Conservation (phyloP, 2,888 invertebrate genomes). For the Amphipyra tragopoginis region DNA sequence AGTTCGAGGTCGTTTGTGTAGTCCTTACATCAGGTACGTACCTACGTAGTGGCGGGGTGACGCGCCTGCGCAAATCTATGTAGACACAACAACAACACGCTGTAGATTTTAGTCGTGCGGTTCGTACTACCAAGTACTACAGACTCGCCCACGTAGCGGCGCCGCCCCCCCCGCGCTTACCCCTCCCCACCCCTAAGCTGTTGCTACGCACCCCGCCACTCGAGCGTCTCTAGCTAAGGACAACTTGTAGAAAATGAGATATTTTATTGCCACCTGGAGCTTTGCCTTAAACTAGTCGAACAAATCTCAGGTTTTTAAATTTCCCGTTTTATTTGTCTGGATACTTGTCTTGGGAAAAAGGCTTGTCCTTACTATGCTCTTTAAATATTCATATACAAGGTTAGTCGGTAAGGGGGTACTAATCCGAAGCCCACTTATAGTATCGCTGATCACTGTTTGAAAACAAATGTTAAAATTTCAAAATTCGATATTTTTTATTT, state of each 20-base stretch:
- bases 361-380: too few relatives aligned
- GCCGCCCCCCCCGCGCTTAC: slow-evolving; percentile 59
- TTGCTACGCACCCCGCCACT: slow-evolving; percentile 78
- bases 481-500: too few relatives aligned
- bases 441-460: too few relatives aligned
- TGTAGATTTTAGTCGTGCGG: slow-evolving; percentile 72
- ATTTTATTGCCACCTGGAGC: slow-evolving; percentile 56
- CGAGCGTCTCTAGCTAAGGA: slow-evolving; percentile 64
- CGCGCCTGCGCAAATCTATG: slow-evolving; percentile 83
- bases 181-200: slow-evolving; percentile 59
- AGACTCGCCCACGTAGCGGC: slow-evolving; percentile 88
- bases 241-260: slow-evolving; percentile 68
- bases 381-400: too few relatives aligned
- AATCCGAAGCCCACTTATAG: too few relatives aligned
- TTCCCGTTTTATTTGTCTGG: slow-evolving; percentile 39
- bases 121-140: slow-evolving; percentile 87
- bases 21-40: slow-evolving; percentile 60
- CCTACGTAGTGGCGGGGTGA: slow-evolving; percentile 51
- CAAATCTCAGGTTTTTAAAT: slow-evolving; percentile 42
- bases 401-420: too few relatives aligned
- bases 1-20: slow-evolving; percentile 79
- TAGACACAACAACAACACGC: slow-evolving; percentile 87
- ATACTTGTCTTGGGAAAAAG: slow-evolving; percentile 9
- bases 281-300: slow-evolving; percentile 47
- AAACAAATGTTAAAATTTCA: too few relatives aligned